Conservation (phyloP, 2,888 invertebrate genomes). For the Eupelmus urozonus region DNA sequence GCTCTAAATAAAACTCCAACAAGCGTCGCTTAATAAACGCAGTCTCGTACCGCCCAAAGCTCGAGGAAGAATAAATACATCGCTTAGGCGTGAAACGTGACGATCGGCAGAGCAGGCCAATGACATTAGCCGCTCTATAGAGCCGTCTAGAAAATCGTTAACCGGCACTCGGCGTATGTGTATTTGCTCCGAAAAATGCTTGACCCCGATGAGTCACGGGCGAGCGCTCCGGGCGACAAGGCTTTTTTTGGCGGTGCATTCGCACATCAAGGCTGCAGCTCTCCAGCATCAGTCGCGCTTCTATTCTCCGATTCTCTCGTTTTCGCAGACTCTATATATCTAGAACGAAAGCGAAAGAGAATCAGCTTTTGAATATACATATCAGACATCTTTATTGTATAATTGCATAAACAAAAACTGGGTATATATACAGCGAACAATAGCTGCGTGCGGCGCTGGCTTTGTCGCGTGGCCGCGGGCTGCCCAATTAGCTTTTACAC, state of each 20-base stretch:
- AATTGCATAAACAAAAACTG: too few relatives aligned
- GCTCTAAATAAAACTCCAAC: too few relatives aligned
- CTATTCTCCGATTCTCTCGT: too few relatives aligned
- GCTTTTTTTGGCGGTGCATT: constrained; percentile 31
- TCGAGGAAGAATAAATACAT: too few relatives aligned
- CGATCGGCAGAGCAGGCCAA: constrained; percentile 9
- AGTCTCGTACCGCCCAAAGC: too few relatives aligned
- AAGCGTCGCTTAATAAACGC: too few relatives aligned
- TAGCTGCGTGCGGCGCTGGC: too few relatives aligned
- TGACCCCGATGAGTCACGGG: constrained; percentile 39
- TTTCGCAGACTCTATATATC: background rate
- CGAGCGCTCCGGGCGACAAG: background rate
- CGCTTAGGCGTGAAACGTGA: background rate
- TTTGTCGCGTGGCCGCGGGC: too few relatives aligned
- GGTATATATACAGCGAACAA: too few relatives aligned
- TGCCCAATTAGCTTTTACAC: background rate
- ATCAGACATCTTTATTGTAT: background rate
- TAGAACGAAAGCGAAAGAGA: background rate
- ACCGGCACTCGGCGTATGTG: constrained; percentile 3
- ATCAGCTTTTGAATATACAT: background rate
- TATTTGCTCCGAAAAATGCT: constrained; percentile 18
- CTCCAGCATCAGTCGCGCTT: too few relatives aligned
- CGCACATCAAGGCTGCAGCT: background rate
- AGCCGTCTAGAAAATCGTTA: constrained; percentile 18
- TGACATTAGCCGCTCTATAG: constrained; percentile 10